Percentiles rank a stretch among this genome's conserved stretches.
phyloP scores from a whole-genome alignment of 2,797 vertebrate genomes.

The Sphaeramia orbicularis region DNA sequence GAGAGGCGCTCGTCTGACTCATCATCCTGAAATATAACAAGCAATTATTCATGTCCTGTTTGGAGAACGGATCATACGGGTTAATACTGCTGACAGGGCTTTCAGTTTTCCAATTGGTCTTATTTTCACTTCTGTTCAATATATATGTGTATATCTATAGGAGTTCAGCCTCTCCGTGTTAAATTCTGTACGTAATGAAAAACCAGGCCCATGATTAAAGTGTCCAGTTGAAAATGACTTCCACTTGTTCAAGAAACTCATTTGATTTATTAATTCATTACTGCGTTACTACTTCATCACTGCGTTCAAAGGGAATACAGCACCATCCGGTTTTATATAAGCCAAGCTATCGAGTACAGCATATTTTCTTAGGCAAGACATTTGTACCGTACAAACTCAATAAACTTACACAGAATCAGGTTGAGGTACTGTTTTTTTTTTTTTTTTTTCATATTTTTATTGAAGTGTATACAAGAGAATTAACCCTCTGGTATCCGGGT shows the following conservation, averaged over 20 bases:
- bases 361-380: too few relatives aligned
- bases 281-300: too few relatives aligned
- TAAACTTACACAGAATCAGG: too few relatives aligned
- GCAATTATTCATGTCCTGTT: conserved; percentile 72
- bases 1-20: conserved; percentile 69
- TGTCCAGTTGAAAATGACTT: conserved; percentile 17
- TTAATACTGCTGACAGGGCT: conserved; percentile 58
- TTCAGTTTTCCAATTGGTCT: conserved; percentile 19
- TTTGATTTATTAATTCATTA: conserved; percentile 18
- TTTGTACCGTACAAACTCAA: too few relatives aligned
- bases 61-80: conserved; percentile 52
- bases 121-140: neutral
- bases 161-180: neutral
- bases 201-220: conserved; percentile 1
- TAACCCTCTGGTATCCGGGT: too few relatives aligned
- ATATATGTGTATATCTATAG: conserved; percentile 2
- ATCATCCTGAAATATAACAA: conserved; percentile 72
- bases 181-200: conserved; percentile 6
- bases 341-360: too few relatives aligned
- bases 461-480: too few relatives aligned
- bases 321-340: too few relatives aligned
- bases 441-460: too few relatives aligned
- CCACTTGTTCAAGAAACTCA: conserved; percentile 8
- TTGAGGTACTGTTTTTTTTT: too few relatives aligned
- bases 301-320: too few relatives aligned